These are phyloP conservation scores for Salticus scenicus DNA, from an alignment of 2,888 invertebrate genomes.

Conservation along the genomic window DNA sequence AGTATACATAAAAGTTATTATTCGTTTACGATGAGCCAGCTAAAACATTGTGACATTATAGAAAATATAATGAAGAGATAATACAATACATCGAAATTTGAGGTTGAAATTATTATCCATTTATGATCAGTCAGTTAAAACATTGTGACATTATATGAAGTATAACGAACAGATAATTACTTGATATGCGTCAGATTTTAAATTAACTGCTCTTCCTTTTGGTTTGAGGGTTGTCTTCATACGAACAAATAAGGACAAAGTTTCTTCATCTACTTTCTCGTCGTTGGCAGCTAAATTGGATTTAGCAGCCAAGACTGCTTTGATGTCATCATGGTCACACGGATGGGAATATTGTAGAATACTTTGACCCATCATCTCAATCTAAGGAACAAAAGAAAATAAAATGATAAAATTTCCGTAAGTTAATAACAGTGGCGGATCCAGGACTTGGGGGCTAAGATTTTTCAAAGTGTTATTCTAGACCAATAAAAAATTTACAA, in stretches of 20 bases:
- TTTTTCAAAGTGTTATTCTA: too few species aligned
- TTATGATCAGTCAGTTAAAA: too few species aligned
- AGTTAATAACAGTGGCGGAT: too few species aligned
- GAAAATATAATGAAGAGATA: too few species aligned
- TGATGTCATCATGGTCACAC: constrained; percentile 94
- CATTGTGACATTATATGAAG: too few species aligned
- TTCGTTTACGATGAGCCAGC: too few species aligned
- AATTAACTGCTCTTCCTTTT: constrained; percentile 95
- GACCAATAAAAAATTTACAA: too few species aligned
- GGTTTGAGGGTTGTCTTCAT: constrained; percentile 95
- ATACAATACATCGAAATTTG: too few species aligned
- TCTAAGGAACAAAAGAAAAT: constrained; percentile 78
- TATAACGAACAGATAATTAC: constrained; percentile 79
- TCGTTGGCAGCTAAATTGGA: constrained; percentile 24
- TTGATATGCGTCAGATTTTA: constrained; percentile 97
- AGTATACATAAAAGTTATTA: too few species aligned
- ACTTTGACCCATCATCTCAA: constrained; percentile 96
- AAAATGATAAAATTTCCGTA: background rate
- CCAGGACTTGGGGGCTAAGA: too few species aligned
- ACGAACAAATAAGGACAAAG: constrained; percentile 84
- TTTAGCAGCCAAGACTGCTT: constrained; percentile 78
- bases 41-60: too few species aligned
- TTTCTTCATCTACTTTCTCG: constrained; percentile 22
- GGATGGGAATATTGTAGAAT: constrained; percentile 95
- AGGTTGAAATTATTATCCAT: too few species aligned